phyloP scores from a whole-genome alignment of 2,888 invertebrate genomes.

The Drosophila anomelani region DNA sequence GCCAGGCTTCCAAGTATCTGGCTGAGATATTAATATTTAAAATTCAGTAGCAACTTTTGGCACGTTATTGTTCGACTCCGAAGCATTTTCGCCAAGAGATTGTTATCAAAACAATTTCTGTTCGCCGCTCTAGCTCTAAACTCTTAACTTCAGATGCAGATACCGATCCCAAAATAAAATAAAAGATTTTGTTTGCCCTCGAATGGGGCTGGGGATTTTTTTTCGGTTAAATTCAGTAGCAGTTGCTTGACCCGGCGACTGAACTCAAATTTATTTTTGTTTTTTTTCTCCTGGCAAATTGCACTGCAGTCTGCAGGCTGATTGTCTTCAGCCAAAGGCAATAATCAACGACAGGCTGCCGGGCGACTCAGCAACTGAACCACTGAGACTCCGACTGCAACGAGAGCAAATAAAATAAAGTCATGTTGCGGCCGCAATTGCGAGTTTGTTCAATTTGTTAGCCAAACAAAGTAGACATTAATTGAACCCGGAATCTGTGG shows the following conservation, averaged over 20 bases:
- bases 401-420: conserved; percentile 58
- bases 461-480: conserved; percentile 71
- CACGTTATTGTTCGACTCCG: conserved; percentile 79
- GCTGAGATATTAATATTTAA: conserved; percentile 78
- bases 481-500: conserved; percentile 68
- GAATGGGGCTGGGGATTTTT: conserved; percentile 21
- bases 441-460: conserved; percentile 74
- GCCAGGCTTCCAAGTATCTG: conserved; percentile 48
- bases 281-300: conserved; percentile 63
- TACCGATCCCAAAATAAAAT: conserved; percentile 19
- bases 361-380: background rate
- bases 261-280: conserved; percentile 72
- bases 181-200: conserved; percentile 58
- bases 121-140: conserved; percentile 46
- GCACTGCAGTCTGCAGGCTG: conserved; percentile 62
- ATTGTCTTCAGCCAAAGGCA: conserved; percentile 67
- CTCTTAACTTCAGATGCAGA: conserved; percentile 51
- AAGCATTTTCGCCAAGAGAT: conserved; percentile 61
- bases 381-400: conserved; percentile 31
- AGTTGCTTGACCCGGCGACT: conserved; percentile 73
- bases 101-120: conserved; percentile 74
- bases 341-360: conserved; percentile 36
- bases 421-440: conserved; percentile 74
- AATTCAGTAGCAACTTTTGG: conserved; percentile 83
- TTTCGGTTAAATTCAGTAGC: conserved; percentile 75